These are phyloP conservation scores for Calephelis nemesis DNA, from an alignment of 1,140 invertebrate species.

Conservation along the genomic window DNA sequence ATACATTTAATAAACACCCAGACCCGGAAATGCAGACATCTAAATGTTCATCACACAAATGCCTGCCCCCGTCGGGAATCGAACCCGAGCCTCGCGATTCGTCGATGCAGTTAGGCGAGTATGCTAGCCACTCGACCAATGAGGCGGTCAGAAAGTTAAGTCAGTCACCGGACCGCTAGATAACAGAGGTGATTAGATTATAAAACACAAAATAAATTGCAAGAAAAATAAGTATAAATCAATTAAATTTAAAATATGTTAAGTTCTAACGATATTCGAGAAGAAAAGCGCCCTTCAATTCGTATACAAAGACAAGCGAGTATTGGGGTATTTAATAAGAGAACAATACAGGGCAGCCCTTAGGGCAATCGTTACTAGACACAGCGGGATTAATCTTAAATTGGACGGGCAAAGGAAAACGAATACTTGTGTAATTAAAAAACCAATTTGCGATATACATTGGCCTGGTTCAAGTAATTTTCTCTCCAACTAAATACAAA, in stretches of 20 bases:
- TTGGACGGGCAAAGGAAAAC: slow-evolving; percentile 58
- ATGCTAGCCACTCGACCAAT: too few relatives aligned
- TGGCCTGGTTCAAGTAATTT: neutral
- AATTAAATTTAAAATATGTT: slow-evolving; percentile 8
- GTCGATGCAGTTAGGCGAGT: too few relatives aligned
- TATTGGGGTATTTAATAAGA: slow-evolving; percentile 55
- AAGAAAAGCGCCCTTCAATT: slow-evolving; percentile 40
- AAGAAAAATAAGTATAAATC: neutral
- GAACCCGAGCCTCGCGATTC: too few relatives aligned
- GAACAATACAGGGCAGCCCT: slow-evolving; percentile 55
- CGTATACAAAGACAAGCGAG: slow-evolving; percentile 38
- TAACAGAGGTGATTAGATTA: too few relatives aligned
- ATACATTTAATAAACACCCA: too few relatives aligned
- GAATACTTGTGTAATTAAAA: slow-evolving; percentile 63
- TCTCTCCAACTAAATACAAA: too few relatives aligned
- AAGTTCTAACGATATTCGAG: slow-evolving; percentile 10
- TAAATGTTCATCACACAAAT: too few relatives aligned
- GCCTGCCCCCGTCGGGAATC: too few relatives aligned
- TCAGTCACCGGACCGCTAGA: too few relatives aligned
- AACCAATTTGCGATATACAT: slow-evolving; percentile 65
- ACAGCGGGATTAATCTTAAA: slow-evolving; percentile 61
- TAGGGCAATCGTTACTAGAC: slow-evolving; percentile 45
- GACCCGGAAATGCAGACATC: too few relatives aligned
- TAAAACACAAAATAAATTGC: too few relatives aligned
- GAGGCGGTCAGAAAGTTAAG: too few relatives aligned